Conservation (phyloP, 2,797 vertebrate genomes). For the Sitta carolinensis region DNA sequence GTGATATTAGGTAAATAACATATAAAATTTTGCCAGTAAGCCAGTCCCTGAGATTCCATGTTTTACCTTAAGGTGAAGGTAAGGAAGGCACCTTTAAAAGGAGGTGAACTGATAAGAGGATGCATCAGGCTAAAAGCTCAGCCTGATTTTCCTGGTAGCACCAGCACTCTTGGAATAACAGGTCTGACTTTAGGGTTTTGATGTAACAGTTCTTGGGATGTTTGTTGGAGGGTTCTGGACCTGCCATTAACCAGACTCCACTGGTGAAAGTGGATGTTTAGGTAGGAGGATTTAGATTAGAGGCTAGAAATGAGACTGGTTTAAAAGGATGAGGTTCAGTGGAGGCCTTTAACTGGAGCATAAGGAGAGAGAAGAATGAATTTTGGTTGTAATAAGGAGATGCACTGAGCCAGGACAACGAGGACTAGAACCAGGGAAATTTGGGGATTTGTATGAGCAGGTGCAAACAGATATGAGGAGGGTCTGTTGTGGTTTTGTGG, state of each 20-base stretch:
- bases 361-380: not conserved
- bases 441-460: not conserved
- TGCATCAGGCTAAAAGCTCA: not conserved
- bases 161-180: not conserved
- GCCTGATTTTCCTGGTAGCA: not conserved
- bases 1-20: not conserved
- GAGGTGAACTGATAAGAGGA: not conserved
- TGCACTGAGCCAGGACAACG: not conserved
- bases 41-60: rapidly evolving
- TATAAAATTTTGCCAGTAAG: not conserved
- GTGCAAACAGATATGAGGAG: not conserved
- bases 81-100: not conserved
- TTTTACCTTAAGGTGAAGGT: not conserved
- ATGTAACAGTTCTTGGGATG: not conserved
- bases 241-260: not conserved
- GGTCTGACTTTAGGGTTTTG: not conserved
- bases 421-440: not conserved
- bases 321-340: not conserved
- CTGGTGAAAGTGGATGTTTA: not conserved
- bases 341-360: not conserved
- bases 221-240: not conserved
- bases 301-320: not conserved
- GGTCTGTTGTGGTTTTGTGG: not conserved
- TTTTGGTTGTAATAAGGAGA: not conserved
- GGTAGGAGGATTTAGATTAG: not conserved